These are phyloP conservation scores for Huso huso DNA, from an alignment of 2,797 vertebrate genomes.

Conservation along the genomic window DNA sequence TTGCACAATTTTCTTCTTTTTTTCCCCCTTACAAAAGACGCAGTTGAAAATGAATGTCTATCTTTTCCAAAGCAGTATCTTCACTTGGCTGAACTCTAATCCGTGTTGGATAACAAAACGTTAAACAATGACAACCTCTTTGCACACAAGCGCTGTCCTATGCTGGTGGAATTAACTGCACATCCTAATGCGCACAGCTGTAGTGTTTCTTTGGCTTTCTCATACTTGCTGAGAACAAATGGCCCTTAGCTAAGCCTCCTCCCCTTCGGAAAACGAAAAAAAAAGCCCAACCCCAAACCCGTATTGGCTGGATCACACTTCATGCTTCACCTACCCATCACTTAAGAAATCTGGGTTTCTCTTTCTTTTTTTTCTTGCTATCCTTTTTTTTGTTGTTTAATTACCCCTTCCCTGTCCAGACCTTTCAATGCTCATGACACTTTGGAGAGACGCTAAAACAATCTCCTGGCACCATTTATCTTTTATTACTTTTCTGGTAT, in stretches of 20 bases:
- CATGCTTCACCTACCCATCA: constrained; percentile 23
- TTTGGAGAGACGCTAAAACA: not conserved
- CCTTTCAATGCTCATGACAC: not conserved
- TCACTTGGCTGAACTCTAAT: not conserved
- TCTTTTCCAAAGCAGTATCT: too few relatives aligned
- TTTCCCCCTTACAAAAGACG: constrained; percentile 6
- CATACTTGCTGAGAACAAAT: constrained; percentile 14
- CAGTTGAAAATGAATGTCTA: not conserved
- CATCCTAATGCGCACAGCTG: constrained; percentile 19
- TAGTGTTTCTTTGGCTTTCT: constrained; percentile 12
- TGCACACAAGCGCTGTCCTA: constrained; percentile 24
- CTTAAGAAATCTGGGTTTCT: not conserved
- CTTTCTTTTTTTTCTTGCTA: not conserved
- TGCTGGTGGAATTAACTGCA: constrained; percentile 14
- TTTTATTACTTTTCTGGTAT: too few relatives aligned
- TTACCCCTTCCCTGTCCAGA: not conserved
- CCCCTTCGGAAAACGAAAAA: constrained; percentile 19
- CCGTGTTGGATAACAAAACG: constrained; percentile 2
- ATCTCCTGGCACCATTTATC: too few relatives aligned
- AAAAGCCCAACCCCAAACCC: constrained; percentile 26
- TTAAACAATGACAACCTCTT: not conserved
- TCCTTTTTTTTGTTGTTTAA: too few relatives aligned
- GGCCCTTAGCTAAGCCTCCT: constrained; percentile 22
- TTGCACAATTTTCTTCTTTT: not conserved
- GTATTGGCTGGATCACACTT: constrained; percentile 21